These are phyloP conservation scores for Meganola albula DNA, from an alignment of 2,888 invertebrate genomes.

Conservation along the genomic window DNA sequence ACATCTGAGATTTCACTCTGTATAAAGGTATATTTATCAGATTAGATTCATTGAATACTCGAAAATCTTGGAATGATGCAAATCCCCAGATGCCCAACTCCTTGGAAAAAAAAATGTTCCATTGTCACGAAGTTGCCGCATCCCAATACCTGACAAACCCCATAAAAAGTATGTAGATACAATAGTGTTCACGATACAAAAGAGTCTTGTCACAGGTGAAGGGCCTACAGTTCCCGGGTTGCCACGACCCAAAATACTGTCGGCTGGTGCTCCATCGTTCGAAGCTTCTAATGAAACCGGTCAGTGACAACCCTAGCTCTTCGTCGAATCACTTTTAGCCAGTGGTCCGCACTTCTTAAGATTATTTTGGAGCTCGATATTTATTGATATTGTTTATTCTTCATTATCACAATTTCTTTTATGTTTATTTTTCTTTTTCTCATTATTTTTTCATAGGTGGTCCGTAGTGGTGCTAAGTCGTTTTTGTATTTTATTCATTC, in stretches of 20 bases:
- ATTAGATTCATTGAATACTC: too few species aligned
- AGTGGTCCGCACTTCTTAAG: constrained; percentile 38
- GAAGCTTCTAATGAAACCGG: constrained; percentile 97
- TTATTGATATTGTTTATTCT: constrained; percentile 33
- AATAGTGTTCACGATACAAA: constrained; percentile 48
- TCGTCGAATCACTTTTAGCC: constrained; percentile 39
- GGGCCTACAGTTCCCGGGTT: constrained; percentile 97
- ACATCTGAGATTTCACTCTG: too few species aligned
- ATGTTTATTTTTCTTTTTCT: constrained; percentile 31
- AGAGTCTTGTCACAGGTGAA: constrained; percentile 87
- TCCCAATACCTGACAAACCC: too few species aligned
- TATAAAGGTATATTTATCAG: too few species aligned
- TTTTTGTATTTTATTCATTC: constrained; percentile 34
- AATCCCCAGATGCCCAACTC: too few species aligned
- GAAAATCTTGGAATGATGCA: too few species aligned
- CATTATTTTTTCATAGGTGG: constrained; percentile 23
- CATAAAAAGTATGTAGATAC: constrained; percentile 32
- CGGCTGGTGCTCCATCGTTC: constrained; percentile 98
- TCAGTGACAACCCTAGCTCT: constrained; percentile 79
- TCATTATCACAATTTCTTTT: constrained; percentile 26
- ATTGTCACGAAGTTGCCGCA: too few species aligned
- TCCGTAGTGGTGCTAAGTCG: constrained; percentile 25
- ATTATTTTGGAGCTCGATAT: constrained; percentile 45
- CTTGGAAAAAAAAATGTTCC: too few species aligned
- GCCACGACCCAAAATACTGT: constrained; percentile 96